Base-by-base conservation (phyloP, 2,888 invertebrate species). In the Tiliacea citrago region DNA sequence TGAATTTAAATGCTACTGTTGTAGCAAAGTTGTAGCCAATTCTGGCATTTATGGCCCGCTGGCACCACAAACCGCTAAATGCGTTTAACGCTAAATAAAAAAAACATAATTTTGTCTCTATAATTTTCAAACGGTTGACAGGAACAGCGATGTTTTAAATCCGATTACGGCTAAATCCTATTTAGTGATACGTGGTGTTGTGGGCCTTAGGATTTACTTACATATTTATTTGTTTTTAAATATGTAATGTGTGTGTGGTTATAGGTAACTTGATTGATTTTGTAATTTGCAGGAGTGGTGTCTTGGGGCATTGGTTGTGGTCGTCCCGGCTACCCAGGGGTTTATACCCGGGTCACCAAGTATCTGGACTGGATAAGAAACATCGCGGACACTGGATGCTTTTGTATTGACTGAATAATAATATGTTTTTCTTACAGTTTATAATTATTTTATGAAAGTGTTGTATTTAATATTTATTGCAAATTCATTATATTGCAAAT, bases 251-350 rank as follows among this genome's bases (percentile, higher is more conserved):
- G 5, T 39, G 39, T 39, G 39, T 39, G 57, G 35, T 49, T 65
- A 13, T 35, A 49, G 35, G 10, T 71, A 24, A 39, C 7, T 45
- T 35, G 3, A 3, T 61, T n/a, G 0, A 13, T 42, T n/a, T 55
- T 49, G n/a, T 68, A 7, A 2, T 63, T 93, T 93, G 2, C 91
- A 97, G 98, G 98, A 24, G 97, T 98, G 39, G 98, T 98, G 0
- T 98, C 98, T 0, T 99, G 98, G 98, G 98, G 98, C 12, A 98
- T 98, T 81, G 98, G 98, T 21, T 98, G 98, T 89, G 98, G 98
- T 0, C 97, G 98, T 62, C 97, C 97, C 0, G 98, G 98, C 12
- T 98, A 98, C 91, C 98, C 98, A 0, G 98, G 98, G 0, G 98
- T 98, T 5, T 98, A 98, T 90, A 98, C 98, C 0, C 96, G 98